Evolutionary conservation across 1,140 invertebrate species (phyloP), one percentile per base, ranked within the genome.

Genomic region (Halyomorpha halys): DNA sequence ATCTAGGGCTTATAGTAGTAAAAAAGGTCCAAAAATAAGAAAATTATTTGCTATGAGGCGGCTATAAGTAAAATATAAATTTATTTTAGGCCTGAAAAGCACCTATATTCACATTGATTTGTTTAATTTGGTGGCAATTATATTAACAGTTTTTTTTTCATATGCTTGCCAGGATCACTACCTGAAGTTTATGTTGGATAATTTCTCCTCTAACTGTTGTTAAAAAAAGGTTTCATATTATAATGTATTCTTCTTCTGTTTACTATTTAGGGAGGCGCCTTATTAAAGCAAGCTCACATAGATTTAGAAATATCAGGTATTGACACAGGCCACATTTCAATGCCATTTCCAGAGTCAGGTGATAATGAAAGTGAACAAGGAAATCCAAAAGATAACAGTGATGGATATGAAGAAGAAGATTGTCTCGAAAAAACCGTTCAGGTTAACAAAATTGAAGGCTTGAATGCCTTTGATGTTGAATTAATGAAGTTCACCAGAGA

Each of bases 261-360:
- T 61, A 67, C 53, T 59, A 68, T 70, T 51, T 64, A 79, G 77
- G 90, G 90, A 54, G 80, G 81, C 25, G 76, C 79, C 0, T 77
- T 94, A 15, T 86, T 96, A 69, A 82, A 87, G 21, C 82, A 89
- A 72, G 84, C 86, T 5, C 79, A 84, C 4, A 84, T 86, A 69
- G 87, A 90, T 66, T 74, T 90, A 5, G 83, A 89, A 64, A 74
- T 79, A 14, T 81, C 85, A 34, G 87, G 85, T 8, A 80, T 77
- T 73, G 78, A 82, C 27, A 23, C 18, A 27, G 53, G 23, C 6
- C 18, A 23, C 18, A 23, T 56, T 27, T 56, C 53, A 23, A 23
- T 23, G 19, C 23, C 53, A 11, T 56, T 23, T 25, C 18, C 53
- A 4, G 53, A 56, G 14, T 23, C 18, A 23, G 23, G 15, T 4